Evolutionary conservation across 2,888 invertebrate species (phyloP).

Genomic region (Melanchra persicariae): DNA sequence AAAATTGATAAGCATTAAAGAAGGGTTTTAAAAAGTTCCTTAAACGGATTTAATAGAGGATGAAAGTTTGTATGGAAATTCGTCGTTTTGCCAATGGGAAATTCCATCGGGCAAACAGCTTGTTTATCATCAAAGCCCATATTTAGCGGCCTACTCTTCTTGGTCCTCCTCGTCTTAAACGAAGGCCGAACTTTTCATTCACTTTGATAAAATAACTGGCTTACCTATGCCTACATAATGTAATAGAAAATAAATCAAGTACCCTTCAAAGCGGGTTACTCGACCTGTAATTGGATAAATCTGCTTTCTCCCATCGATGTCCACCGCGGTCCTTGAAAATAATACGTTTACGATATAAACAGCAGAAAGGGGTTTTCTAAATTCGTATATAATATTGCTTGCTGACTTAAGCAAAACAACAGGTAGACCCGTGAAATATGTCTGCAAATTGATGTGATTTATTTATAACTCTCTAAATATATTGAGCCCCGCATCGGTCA

Average conservation of each 20-base stretch:
- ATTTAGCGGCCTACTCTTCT: not conserved
- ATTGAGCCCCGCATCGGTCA: not conserved
- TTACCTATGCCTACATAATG: conserved; percentile 18
- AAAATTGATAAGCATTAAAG: not conserved
- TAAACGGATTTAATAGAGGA: not conserved
- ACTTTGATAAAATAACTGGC: conserved; percentile 25
- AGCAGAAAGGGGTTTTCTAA: conserved; percentile 40
- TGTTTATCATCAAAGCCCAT: not conserved
- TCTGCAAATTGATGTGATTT: conserved; percentile 4
- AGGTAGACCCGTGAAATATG: conserved; percentile 10
- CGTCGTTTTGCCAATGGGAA: not conserved
- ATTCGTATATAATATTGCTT: conserved; percentile 46
- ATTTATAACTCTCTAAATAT: conserved; percentile 2
- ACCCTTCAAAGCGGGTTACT: conserved; percentile 48
- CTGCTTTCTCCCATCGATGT: conserved; percentile 57
- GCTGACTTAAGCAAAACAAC: conserved; percentile 30
- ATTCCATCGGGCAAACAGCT: not conserved
- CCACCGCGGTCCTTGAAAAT: conserved; percentile 50
- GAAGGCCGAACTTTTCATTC: not conserved
- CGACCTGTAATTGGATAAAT: conserved; percentile 58
- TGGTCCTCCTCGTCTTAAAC: conserved; percentile 1
- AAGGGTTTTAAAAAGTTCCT: not conserved
- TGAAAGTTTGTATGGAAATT: not conserved
- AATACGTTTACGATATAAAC: conserved; percentile 44
- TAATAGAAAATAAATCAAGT: conserved; percentile 50